Evolutionary conservation across 2,888 invertebrate genomes (phyloP).

Genomic region (Acanthococcus lagerstroemiae): DNA sequence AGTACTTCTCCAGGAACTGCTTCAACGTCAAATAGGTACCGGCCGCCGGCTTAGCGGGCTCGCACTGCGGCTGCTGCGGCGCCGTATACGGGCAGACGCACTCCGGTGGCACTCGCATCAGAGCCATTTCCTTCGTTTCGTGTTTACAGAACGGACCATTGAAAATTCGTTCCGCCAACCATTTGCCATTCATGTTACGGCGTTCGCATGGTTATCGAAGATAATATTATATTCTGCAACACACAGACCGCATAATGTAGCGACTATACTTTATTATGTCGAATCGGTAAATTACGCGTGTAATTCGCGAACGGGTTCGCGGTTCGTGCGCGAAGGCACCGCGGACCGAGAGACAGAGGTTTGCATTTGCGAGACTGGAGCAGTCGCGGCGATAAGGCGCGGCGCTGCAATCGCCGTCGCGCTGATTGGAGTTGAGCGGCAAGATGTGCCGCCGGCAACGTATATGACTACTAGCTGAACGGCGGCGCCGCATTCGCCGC

Average conservation of each 20-base stretch:
- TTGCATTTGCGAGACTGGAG: no score
- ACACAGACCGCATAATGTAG: background rate
- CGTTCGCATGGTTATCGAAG: background rate
- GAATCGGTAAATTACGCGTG: background rate
- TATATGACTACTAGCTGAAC: no score
- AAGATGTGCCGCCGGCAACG: no score
- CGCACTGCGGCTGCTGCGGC: background rate
- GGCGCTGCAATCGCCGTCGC: no score
- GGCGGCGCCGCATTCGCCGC: no score
- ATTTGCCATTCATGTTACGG: slow-evolving; percentile 1
- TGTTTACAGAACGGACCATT: slow-evolving; percentile 8
- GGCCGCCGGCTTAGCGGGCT: background rate
- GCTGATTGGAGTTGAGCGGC: no score
- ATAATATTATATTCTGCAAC: no score
- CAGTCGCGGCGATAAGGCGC: no score
- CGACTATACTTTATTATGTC: background rate
- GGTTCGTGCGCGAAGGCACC: background rate
- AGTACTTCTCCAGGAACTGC: slow-evolving; percentile 43
- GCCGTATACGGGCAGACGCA: background rate
- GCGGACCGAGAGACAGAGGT: background rate
- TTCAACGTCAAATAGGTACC: slow-evolving; percentile 36
- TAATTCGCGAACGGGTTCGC: background rate
- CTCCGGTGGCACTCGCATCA: slow-evolving; percentile 5
- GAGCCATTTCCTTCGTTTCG: background rate
- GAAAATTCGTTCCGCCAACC: background rate